These are phyloP conservation scores for Harpalus rubripes DNA, from an alignment of 2,888 invertebrate species.

Conservation along the genomic window DNA sequence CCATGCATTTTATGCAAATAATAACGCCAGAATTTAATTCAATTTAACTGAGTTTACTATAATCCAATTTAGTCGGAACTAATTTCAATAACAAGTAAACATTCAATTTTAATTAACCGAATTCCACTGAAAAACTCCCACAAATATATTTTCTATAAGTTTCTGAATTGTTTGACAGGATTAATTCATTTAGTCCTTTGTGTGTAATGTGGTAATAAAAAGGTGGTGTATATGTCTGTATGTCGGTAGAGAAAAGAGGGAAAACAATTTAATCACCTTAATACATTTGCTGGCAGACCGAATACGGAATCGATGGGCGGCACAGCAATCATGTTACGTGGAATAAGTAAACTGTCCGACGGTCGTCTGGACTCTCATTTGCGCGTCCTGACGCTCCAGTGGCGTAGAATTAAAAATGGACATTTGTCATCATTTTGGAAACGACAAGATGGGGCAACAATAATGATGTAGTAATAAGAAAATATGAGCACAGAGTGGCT, in stretches of 20 bases:
- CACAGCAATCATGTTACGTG: constrained; percentile 50
- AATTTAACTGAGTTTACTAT: constrained; percentile 38
- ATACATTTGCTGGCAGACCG: constrained; percentile 21
- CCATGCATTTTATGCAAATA: constrained; percentile 44
- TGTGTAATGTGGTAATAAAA: constrained; percentile 2
- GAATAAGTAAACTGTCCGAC: constrained; percentile 52
- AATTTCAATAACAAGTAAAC: constrained; percentile 49
- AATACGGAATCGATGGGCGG: constrained; percentile 48
- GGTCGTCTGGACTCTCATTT: constrained; percentile 50
- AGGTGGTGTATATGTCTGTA: neutral
- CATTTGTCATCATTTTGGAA: constrained; percentile 33
- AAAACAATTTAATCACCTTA: constrained; percentile 54
- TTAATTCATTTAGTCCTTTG: constrained; percentile 16
- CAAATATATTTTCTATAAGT: constrained; percentile 1
- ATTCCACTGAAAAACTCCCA: neutral
- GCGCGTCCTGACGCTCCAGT: constrained; percentile 36
- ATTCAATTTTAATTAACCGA: constrained; percentile 28
- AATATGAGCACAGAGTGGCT: neutral
- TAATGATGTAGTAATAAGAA: neutral
- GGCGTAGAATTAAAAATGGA: constrained; percentile 18
- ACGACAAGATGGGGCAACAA: neutral
- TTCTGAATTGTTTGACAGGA: neutral
- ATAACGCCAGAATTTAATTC: constrained; percentile 35
- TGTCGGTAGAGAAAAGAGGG: constrained; percentile 2
- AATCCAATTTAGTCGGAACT: constrained; percentile 35